Base-by-base conservation (phyloP, 2,113 vertebrate species). In the Saiga tatarica region DNA sequence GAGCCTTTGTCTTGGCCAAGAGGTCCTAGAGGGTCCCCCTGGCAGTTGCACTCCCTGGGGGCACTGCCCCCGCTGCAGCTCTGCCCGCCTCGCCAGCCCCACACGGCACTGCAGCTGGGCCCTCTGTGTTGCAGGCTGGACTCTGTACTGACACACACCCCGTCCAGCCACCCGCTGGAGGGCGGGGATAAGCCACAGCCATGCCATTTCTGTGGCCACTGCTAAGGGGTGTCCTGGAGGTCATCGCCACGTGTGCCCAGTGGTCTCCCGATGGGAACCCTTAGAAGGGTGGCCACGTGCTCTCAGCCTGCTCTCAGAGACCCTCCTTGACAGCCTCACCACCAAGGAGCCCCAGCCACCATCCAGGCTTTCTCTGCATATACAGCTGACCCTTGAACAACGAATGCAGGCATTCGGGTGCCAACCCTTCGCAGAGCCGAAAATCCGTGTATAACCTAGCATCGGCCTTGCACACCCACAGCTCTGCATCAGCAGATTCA, bases 71-170 rank as follows among this genome's bases (percentile, higher is more conserved):
- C 8, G 1, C 60, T 36, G 33, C 59, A 26, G 14, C 30, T 19
- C 26, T 11, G 0, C 60, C 13, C 0, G 8, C 30, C 60, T 26
- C 2, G 1, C 42, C 55, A 9, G 76, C 2, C 10, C 53, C 30
- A 2, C 45, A 14, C 3, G 0, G 36, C 2, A 9, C 1, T 1
- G 45, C 30, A 10, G 33, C 86, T 11, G 7, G n/a, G 14, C n/a
- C 1, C 1, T 15, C 60, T n/a, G 9, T 13, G 8, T 15, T 8
- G 33, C 15, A 2, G 2, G 8, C 45, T 21, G 3, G 45, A 19
- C 16, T n/a, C 50, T 26, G 25, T 17, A 52, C 21, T 26, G 60
- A 26, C 36, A 45, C 13, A 23, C 36, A 5, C 36, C 17, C 16
- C 9, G 13, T 39, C 14, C 6, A 26, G 10, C 79, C 50, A 25